These are phyloP conservation scores for Nephrocerus scutellatus DNA, from an alignment of 2,888 invertebrate species.

Conservation along the genomic window DNA sequence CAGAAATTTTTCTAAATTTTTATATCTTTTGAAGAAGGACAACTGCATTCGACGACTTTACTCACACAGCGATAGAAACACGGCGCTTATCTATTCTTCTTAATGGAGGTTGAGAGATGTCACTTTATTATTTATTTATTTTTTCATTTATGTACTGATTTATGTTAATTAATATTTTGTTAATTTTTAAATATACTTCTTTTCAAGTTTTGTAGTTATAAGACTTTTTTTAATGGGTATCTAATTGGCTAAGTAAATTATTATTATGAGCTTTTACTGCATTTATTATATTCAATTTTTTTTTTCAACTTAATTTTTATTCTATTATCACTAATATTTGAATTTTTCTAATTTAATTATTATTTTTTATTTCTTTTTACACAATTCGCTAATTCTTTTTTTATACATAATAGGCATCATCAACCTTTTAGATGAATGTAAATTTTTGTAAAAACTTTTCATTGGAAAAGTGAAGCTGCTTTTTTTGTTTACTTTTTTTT, in stretches of 20 bases:
- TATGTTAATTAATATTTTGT: not conserved
- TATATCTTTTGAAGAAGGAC: no score
- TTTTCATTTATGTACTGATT: not conserved
- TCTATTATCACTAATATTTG: constrained; percentile 28
- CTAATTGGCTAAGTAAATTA: no score
- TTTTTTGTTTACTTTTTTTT: constrained; percentile 16
- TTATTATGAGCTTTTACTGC: no score
- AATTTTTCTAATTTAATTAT: constrained; percentile 3
- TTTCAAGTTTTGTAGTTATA: constrained; percentile 11
- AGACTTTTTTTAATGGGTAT: no score
- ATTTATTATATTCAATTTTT: constrained; percentile 2
- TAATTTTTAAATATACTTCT: constrained; percentile 18
- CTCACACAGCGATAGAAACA: constrained; percentile 16
- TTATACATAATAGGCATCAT: no score
- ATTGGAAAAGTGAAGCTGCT: constrained; percentile 4
- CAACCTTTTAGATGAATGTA: constrained; percentile 1
- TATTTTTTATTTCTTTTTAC: constrained; percentile 9
- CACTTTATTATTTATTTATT: constrained; percentile 1
- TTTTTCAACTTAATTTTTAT: constrained; percentile 10
- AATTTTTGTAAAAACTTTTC: constrained; percentile 3
- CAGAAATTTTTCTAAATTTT: no score
- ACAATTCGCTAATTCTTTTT: not conserved
- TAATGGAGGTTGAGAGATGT: not conserved
- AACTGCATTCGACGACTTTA: no score
- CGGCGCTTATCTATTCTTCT: constrained; percentile 4